Conservation (phyloP, 2,888 invertebrate species). For the Andrena hattorfiana region DNA sequence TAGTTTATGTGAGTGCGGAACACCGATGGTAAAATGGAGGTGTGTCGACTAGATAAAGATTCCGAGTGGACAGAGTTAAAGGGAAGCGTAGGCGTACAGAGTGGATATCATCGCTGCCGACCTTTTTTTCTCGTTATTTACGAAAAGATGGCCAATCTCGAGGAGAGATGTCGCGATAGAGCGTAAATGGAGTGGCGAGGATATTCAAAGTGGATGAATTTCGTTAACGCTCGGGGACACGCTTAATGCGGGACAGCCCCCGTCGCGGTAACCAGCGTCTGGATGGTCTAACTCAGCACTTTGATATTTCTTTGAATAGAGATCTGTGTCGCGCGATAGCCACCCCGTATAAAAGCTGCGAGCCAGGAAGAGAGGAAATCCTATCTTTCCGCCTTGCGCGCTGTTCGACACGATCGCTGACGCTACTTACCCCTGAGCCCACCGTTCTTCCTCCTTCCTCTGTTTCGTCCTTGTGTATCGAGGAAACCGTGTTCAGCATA, state of each 20-base stretch:
- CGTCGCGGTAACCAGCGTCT: slow-evolving; percentile 56
- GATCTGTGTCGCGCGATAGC: slow-evolving; percentile 81
- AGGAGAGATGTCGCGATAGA: slow-evolving; percentile 13
- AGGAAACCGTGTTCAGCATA: slow-evolving; percentile 26
- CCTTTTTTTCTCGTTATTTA: slow-evolving; percentile 29
- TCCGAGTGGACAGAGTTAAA: neutral
- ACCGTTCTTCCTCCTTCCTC: slow-evolving; percentile 34
- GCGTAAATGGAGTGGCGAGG: slow-evolving; percentile 26
- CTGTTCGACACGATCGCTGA: slow-evolving; percentile 59
- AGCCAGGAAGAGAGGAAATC: slow-evolving; percentile 61
- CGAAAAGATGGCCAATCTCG: slow-evolving; percentile 14
- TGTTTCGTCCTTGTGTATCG: slow-evolving; percentile 22
- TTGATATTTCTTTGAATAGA: slow-evolving; percentile 82
- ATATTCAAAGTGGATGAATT: slow-evolving; percentile 60
- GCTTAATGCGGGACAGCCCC: slow-evolving; percentile 65
- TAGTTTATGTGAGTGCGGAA: no score
- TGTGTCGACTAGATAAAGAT: neutral
- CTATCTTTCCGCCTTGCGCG: slow-evolving; percentile 63
- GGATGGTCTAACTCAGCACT: slow-evolving; percentile 78
- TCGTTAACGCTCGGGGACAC: slow-evolving; percentile 66
- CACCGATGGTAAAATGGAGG: neutral
- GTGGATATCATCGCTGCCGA: neutral
- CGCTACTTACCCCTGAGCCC: slow-evolving; percentile 51
- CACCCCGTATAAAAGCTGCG: slow-evolving; percentile 58
- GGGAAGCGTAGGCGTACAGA: neutral